Percentiles rank a stretch among this genome's conserved stretches.
Conservation (phyloP, 2,888 invertebrate genomes). For the Eupithecia exiguata region DNA sequence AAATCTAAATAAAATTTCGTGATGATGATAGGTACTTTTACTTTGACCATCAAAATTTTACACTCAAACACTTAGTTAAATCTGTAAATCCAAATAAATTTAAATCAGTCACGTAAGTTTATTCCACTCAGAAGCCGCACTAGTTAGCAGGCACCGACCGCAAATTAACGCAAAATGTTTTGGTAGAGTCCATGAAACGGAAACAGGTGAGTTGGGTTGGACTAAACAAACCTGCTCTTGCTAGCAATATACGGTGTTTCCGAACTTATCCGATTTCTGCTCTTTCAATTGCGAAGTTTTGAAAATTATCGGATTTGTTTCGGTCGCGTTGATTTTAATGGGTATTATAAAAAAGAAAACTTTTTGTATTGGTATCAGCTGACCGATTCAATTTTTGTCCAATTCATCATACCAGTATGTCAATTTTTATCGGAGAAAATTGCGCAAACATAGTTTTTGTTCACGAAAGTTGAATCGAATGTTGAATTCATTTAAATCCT, state of each 20-base stretch:
- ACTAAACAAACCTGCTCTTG: neutral
- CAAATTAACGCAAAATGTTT: constrained; percentile 1
- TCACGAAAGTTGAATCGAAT: neutral
- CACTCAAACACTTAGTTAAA: neutral
- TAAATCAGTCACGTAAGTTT: neutral
- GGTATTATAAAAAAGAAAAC: no score
- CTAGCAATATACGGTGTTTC: neutral
- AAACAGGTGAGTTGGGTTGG: constrained; percentile 1
- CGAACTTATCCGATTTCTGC: no score
- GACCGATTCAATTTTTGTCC: no score
- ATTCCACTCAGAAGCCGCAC: constrained; percentile 3
- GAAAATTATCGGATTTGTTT: no score
- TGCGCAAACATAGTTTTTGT: neutral
- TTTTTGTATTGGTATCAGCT: no score
- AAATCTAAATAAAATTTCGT: no score
- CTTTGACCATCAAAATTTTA: neutral
- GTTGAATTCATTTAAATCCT: neutral
- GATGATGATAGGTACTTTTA: no score
- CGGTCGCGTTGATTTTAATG: no score
- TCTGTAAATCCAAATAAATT: neutral
- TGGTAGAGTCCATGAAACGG: neutral
- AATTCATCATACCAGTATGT: no score
- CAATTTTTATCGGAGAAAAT: no score
- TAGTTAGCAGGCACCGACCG: constrained; percentile 3
- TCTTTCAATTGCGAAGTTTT: no score